phyloP scores from a whole-genome alignment of 2,888 invertebrate species.

The Halictus ligatus region DNA sequence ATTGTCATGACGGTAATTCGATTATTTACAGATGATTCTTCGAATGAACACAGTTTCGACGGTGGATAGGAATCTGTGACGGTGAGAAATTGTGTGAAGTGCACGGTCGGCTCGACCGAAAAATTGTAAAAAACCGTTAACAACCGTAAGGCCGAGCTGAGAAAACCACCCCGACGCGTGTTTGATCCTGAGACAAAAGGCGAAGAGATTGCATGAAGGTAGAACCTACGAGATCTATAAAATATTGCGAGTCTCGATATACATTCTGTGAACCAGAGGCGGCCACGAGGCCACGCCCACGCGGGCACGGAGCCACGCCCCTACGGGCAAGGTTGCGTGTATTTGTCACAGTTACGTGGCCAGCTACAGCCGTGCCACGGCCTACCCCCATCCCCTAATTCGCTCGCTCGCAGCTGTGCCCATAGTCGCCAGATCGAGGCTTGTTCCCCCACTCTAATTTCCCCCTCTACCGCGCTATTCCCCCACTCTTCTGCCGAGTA shows the following conservation, averaged over 20 bases:
- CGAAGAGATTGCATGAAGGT: slow-evolving; percentile 33
- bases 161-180: background rate
- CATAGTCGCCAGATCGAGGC: too few species aligned
- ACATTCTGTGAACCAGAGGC: background rate
- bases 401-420: too few species aligned
- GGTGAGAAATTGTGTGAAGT: background rate
- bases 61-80: slow-evolving; percentile 12
- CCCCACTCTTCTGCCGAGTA: too few species aligned
- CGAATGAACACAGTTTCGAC: slow-evolving; percentile 33
- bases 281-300: too few species aligned
- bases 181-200: slow-evolving; percentile 61
- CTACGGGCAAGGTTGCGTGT: too few species aligned
- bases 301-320: too few species aligned
- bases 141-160: slow-evolving; percentile 17
- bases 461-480: too few species aligned
- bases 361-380: too few species aligned
- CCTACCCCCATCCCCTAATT: too few species aligned
- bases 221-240: slow-evolving; percentile 48
- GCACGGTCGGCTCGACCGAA: background rate
- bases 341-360: too few species aligned
- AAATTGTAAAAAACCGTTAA: background rate
- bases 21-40: slow-evolving; percentile 64
- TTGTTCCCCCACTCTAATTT: too few species aligned
- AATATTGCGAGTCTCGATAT: slow-evolving; percentile 20
- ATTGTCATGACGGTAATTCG: slow-evolving; percentile 46